These are phyloP conservation scores for Formica aserva DNA, from an alignment of 2,888 invertebrate species.

Conservation along the genomic window DNA sequence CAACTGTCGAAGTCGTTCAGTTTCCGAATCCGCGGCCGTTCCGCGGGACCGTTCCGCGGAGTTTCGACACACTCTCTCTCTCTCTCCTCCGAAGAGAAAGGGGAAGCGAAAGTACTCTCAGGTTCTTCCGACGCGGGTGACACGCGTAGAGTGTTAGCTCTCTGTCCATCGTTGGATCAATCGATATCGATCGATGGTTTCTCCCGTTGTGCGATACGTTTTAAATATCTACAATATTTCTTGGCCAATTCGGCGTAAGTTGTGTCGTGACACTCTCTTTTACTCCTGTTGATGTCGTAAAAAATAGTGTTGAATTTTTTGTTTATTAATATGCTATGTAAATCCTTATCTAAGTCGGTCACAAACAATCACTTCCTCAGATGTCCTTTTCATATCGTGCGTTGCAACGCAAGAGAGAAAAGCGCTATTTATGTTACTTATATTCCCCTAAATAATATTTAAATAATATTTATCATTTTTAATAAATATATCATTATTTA, in stretches of 20 bases:
- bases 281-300: not conserved
- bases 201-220: not conserved
- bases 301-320: not conserved
- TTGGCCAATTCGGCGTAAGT: slow-evolving; percentile 6
- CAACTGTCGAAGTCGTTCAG: slow-evolving; percentile 71
- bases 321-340: not conserved
- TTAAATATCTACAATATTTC: not conserved
- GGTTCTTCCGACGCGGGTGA: slow-evolving; percentile 2
- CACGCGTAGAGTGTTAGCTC: not conserved
- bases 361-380: not conserved
- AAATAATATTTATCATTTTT: too few relatives aligned
- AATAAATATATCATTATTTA: too few relatives aligned
- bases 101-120: not conserved
- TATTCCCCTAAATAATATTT: too few relatives aligned
- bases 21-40: slow-evolving; percentile 46
- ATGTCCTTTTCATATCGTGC: not conserved
- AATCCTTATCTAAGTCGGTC: not conserved
- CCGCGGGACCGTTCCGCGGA: slow-evolving; percentile 35
- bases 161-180: not conserved
- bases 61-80: slow-evolving; percentile 1
- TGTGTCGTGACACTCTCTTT: not conserved
- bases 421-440: too few relatives aligned
- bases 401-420: not conserved
- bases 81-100: not conserved
- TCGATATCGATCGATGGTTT: not conserved